Evolutionary conservation across 1,140 invertebrate species (phyloP).

Genomic region (Anastrepha ludens): DNA sequence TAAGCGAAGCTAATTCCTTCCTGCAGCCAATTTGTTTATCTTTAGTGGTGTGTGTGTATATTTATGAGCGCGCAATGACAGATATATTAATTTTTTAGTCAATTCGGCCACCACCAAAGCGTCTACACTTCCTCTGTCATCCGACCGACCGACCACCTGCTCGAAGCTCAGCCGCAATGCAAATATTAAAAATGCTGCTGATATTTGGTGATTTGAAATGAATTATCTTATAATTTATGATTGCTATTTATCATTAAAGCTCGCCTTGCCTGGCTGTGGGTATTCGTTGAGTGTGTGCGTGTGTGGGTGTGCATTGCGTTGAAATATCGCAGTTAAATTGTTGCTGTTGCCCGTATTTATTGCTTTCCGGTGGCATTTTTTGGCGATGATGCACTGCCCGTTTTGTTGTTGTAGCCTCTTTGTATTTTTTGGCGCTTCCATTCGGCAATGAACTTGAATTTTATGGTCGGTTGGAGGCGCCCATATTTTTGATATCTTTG

Average conservation of each 20-base stretch:
- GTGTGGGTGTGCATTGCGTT: not conserved
- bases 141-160: conserved; percentile 26
- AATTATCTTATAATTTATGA: conserved; percentile 43
- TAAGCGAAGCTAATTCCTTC: conserved; percentile 19
- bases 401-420: not conserved
- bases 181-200: not conserved
- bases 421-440: not conserved
- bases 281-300: not conserved
- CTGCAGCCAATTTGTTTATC: conserved; percentile 19
- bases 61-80: conserved; percentile 11
- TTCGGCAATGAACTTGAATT: conserved; percentile 48
- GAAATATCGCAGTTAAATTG: not conserved
- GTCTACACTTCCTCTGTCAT: not conserved
- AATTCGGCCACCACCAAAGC: not conserved
- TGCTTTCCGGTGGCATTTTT: conserved; percentile 19
- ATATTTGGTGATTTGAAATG: conserved; percentile 40
- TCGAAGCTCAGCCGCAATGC: not conserved
- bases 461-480: not conserved
- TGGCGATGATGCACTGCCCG: conserved; percentile 18
- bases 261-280: not conserved
- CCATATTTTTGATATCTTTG: not conserved
- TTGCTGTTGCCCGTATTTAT: not conserved
- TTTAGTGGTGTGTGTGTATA: not conserved
- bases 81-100: not conserved
- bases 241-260: conserved; percentile 25